Conservation (phyloP, 2,113 vertebrate genomes). For the Tenebrosternarchus preto region DNA sequence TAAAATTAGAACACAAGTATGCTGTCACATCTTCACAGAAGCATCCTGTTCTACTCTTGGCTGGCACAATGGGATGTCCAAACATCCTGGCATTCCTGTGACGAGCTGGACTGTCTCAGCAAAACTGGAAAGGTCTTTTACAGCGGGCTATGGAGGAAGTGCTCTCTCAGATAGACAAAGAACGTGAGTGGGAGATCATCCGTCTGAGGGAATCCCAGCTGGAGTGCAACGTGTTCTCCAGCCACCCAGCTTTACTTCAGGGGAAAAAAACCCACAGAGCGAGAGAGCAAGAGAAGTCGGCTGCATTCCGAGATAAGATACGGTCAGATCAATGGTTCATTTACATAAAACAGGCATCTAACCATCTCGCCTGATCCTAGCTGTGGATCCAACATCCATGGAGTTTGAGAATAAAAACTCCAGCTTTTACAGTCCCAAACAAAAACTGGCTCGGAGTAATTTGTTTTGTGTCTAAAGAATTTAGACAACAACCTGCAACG, state of each 20-base stretch:
- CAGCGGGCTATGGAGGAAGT: conserved; percentile 59
- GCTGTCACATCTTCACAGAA: conserved; percentile 41
- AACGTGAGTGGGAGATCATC: conserved; percentile 62
- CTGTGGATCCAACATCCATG: conserved; percentile 63
- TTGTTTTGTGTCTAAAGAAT: conserved; percentile 54
- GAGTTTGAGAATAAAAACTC: conserved; percentile 69
- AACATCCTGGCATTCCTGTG: conserved; percentile 57
- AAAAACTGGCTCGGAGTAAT: conserved; percentile 67
- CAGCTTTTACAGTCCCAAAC: conserved; percentile 76
- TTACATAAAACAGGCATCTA: conserved; percentile 57
- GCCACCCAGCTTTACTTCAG: conserved; percentile 41
- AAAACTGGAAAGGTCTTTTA: neutral
- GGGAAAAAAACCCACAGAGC: neutral
- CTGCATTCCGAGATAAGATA: conserved; percentile 60
- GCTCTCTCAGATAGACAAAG: conserved; percentile 64
- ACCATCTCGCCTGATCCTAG: conserved; percentile 54
- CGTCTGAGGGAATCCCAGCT: conserved; percentile 62
- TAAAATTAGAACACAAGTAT: conserved; percentile 15
- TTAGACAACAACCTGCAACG: conserved; percentile 22
- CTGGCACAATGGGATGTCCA: conserved; percentile 67
- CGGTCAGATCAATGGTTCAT: conserved; percentile 44
- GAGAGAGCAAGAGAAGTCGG: neutral
- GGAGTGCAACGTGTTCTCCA: conserved; percentile 63
- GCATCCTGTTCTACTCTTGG: conserved; percentile 51
- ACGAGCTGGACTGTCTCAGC: conserved; percentile 60